These are phyloP conservation scores for Ectropis grisescens DNA, from an alignment of 1,140 invertebrate species.

Conservation along the genomic window DNA sequence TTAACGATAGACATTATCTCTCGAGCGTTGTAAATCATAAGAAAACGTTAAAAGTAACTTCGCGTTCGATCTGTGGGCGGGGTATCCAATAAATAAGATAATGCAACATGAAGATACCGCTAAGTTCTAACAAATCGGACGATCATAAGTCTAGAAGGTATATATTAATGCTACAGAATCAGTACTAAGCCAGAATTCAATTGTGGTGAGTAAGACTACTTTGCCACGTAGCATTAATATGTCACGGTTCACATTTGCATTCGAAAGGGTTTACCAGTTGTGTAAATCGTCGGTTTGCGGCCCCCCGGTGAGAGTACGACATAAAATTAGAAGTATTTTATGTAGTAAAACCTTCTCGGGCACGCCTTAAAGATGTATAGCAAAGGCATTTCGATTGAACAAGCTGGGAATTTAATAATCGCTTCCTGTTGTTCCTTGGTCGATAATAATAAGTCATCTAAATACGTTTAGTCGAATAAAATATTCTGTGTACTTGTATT, in stretches of 20 bases:
- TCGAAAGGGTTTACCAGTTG: not conserved
- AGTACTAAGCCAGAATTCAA: too few relatives aligned
- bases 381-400: too few relatives aligned
- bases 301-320: slow-evolving; percentile 10
- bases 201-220: too few relatives aligned
- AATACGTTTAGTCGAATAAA: too few relatives aligned
- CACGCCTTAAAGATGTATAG: too few relatives aligned
- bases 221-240: slow-evolving; percentile 19
- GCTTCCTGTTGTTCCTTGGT: too few relatives aligned
- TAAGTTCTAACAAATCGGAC: too few relatives aligned
- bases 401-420: too few relatives aligned
- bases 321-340: slow-evolving; percentile 13
- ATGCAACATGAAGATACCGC: slow-evolving; percentile 12
- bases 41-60: slow-evolving; percentile 32
- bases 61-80: slow-evolving; percentile 25
- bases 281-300: not conserved
- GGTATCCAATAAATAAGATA: slow-evolving; percentile 31
- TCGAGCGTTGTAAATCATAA: slow-evolving; percentile 38
- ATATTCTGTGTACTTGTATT: too few relatives aligned
- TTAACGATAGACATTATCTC: slow-evolving; percentile 40
- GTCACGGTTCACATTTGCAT: slow-evolving; percentile 25
- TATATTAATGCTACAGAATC: too few relatives aligned
- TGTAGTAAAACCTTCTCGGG: slow-evolving; percentile 4
- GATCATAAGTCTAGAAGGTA: too few relatives aligned
- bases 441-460: too few relatives aligned